A percentile compares a stretch with the other conserved stretches of the same genome.
Evolutionary conservation across 2,797 vertebrate genomes (phyloP).

Genomic region (Sebastes glaucus): DNA sequence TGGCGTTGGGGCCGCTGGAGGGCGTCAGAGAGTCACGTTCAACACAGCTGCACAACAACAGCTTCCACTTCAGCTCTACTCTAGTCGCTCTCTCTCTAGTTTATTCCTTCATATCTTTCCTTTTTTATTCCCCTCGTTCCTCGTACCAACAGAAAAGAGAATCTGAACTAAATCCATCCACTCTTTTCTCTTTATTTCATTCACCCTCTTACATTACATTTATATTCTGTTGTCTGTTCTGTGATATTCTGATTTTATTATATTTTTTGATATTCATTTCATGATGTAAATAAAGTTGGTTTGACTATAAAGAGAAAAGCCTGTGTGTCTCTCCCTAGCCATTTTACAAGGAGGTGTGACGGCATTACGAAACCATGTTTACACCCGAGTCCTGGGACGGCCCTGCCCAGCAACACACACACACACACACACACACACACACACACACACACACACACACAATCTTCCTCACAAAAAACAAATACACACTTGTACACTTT

Average conservation of each 20-base stretch:
- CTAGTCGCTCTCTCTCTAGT: not conserved
- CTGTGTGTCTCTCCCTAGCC: constrained; percentile 15
- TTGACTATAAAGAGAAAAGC: not conserved
- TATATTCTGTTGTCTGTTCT: not conserved
- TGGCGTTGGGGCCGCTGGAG: constrained; percentile 2
- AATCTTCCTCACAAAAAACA: not conserved
- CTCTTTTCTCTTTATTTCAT: not conserved
- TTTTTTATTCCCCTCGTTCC: not conserved
- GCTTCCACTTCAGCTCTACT: not conserved
- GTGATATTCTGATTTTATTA: accelerated
- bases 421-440: not conserved
- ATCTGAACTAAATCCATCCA: not conserved
- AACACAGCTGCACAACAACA: not conserved
- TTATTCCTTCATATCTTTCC: not conserved
- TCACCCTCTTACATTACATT: not conserved
- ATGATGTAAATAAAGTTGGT: not conserved
- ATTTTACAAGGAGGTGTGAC: constrained; percentile 71
- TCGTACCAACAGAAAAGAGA: not conserved
- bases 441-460: constrained; percentile 27
- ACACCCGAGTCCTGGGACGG: constrained; percentile 71
- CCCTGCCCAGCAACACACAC: constrained; percentile 74
- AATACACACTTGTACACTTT: constrained; percentile 3
- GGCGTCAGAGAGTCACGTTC: constrained; percentile 28
- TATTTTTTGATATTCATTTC: not conserved
- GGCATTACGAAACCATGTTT: constrained; percentile 82